Percentiles rank a stretch among this genome's conserved stretches.
phyloP scores from a whole-genome alignment of 2,113 vertebrate species.

The Peucedramus taeniatus region DNA sequence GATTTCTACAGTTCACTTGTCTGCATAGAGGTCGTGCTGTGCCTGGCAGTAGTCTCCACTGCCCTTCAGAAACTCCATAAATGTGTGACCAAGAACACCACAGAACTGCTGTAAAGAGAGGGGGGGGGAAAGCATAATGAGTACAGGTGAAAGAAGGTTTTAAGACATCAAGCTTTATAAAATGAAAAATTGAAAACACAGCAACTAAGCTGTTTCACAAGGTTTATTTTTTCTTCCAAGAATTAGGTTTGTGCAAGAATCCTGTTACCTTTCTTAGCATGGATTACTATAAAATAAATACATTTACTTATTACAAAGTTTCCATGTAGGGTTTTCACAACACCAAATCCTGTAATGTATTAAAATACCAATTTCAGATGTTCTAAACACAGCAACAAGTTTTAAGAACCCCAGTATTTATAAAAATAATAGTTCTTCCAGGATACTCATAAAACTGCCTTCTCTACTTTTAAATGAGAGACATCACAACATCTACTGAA shows the following conservation, averaged over 20 bases:
- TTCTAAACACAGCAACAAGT: background rate
- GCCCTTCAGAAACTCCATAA: constrained; percentile 99
- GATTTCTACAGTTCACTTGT: constrained; percentile 95
- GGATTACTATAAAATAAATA: background rate
- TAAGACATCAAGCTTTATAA: background rate
- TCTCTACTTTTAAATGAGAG: background rate
- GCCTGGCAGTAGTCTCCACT: constrained; percentile 99
- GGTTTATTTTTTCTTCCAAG: background rate
- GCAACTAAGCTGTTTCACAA: background rate
- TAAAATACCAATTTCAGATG: background rate
- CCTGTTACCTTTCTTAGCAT: background rate
- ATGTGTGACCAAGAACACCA: constrained; percentile 99
- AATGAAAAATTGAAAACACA: background rate
- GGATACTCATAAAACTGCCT: background rate
- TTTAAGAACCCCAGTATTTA: background rate
- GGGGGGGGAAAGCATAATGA: background rate
- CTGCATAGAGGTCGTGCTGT: constrained; percentile 99
- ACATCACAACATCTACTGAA: background rate
- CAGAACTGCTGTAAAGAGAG: constrained; percentile 94
- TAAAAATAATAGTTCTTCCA: background rate
- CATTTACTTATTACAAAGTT: background rate
- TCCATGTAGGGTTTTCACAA: background rate
- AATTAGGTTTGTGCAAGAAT: background rate
- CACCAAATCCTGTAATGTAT: background rate
- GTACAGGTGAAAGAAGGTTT: background rate